Base-by-base conservation (phyloP, 2,888 invertebrate species). In the Brachypalpus laphriformis region DNA sequence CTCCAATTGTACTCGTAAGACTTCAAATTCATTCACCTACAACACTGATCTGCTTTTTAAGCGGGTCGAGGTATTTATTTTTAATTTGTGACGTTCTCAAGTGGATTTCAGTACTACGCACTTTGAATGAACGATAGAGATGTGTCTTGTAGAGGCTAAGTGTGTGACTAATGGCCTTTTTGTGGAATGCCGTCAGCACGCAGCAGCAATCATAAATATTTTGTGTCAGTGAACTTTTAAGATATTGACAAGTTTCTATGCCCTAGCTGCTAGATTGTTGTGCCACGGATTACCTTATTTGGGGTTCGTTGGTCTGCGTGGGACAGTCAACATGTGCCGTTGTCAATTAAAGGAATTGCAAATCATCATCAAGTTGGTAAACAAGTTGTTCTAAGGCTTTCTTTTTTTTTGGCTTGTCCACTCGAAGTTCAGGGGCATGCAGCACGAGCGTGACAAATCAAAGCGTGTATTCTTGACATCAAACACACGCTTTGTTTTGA, bases 41-140 rank as follows among this genome's bases (percentile, higher is more conserved):
- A 51, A 9, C 9, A 22, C 37, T 9, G 37, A 16, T 54, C 28
- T 28, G 28, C 7, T 28, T 54, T 16, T 28, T 54, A 42, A 57
- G 22, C 31, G 8, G 16, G 37, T 28, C 25, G 25, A 40, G 37
- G 6, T 25, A n/a, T 40, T 49, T 72, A 72, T 72, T 72, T 72
- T 72, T 63, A 63, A 72, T 72, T 42, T 63, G 20, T 72, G 72
- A 72, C 51, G 61, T 63, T 40, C 16, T 20, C 14, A 61, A 61
- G 28, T 31, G 45, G 31, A 20, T 49, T 37, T 37, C 37, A 18
- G 49, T 37, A 18, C 22, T 25, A 51, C 66, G 65, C 49, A 51
- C n/a, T 42, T 40, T 11, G 1, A 37, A 11, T 40, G 14, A 7
- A 7, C 9, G 34, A 4, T 31, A 31, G 34, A 11, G 20, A 28